Evolutionary conservation across 1,140 invertebrate genomes (phyloP).

Genomic region (Sitobion miscanthi): DNA sequence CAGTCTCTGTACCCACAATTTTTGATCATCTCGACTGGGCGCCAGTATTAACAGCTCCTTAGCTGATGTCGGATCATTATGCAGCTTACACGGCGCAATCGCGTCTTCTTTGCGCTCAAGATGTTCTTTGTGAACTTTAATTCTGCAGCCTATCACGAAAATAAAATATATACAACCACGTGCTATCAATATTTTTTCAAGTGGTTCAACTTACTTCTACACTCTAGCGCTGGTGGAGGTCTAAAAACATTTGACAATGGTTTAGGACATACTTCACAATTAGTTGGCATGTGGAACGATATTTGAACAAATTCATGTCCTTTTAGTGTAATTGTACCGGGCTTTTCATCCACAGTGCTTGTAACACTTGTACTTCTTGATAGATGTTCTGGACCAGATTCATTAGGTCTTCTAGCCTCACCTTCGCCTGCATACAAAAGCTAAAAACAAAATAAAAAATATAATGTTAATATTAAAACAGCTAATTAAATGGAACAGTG

Average conservation of each 20-base stretch:
- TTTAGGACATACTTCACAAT: conserved; percentile 96
- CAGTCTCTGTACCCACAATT: conserved; percentile 88
- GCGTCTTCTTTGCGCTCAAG: conserved; percentile 81
- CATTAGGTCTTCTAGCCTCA: conserved; percentile 84
- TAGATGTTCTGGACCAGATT: conserved; percentile 66
- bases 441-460: conserved; percentile 62
- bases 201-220: conserved; percentile 76
- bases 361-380: conserved; percentile 63
- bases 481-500: neutral
- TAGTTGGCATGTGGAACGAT: conserved; percentile 96
- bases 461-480: neutral
- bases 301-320: conserved; percentile 96
- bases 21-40: conserved; percentile 83
- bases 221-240: conserved; percentile 95
- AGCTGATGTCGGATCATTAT: conserved; percentile 90
- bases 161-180: neutral
- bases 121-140: conserved; percentile 97
- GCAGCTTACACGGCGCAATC: conserved; percentile 89
- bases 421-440: conserved; percentile 93
- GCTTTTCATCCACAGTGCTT: conserved; percentile 71
- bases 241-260: conserved; percentile 97
- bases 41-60: conserved; percentile 91
- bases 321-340: conserved; percentile 84
- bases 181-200: neutral
- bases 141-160: conserved; percentile 80